Base-by-base conservation (phyloP, 2,888 invertebrate genomes). In the Omphaloscelis lunosa region DNA sequence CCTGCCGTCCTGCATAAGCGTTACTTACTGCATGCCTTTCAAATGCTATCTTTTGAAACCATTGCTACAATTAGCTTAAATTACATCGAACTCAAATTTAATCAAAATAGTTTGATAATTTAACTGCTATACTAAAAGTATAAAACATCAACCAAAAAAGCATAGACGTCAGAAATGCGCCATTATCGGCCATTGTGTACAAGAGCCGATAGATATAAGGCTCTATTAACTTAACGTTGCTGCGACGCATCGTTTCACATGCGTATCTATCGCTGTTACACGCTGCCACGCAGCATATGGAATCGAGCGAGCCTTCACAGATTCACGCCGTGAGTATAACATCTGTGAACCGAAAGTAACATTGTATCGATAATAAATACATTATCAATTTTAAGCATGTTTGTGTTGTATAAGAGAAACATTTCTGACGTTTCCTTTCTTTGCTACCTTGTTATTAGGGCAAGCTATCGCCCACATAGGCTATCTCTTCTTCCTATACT, bases 171-270 rank as follows among this genome's bases (percentile, higher is more conserved):
- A 78, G 71, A 74, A 79, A 86, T 86, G 83, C 51, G 71, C 70
- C 70, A 71, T 5, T 27, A 11, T 51, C 65, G 74, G 65, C 72
- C 75, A 75, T 79, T 72, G 75, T 84, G 75, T 84, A 79, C 75
- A 72, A 62, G 72, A 76, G 76, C 59, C 63, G 12, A 27, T 82
- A 82, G 34, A 12, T 71, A 45, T 45, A 48, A 69, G 7, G 59
- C 29, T 71, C 29, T 61, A 12, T 66, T 12, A 9, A 62, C 12
- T 9, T 74, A 77, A 71, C 65, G 51, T 83, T 79, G 58, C 96
- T 99, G 74, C 99, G 99, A 0, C 97, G 97, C 86, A 97, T 99
- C 80, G 98, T 99, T 4, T 98, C 98, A 1, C 98, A 98, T 91
- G 98, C 98, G 77, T 83, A 73, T 94, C 95, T 96, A 99, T 85